These are phyloP conservation scores for Apamea anceps DNA, from an alignment of 2,888 invertebrate genomes.

Conservation along the genomic window DNA sequence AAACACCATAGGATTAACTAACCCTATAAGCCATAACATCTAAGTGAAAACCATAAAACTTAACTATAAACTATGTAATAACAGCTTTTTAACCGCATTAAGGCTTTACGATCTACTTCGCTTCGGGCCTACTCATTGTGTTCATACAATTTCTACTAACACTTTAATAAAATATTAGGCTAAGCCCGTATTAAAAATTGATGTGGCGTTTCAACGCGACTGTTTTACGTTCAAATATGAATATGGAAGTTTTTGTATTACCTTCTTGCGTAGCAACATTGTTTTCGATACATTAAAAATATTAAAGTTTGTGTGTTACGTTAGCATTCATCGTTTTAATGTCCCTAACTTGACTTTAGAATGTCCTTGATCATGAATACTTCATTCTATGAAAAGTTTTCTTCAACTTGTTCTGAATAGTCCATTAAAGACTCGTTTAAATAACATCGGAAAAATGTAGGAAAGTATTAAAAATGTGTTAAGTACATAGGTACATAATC, in stretches of 20 bases:
- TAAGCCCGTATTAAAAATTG: constrained; percentile 54
- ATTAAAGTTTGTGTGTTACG: neutral
- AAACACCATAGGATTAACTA: constrained; percentile 24
- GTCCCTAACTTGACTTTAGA: neutral
- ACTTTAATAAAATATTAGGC: constrained; percentile 57
- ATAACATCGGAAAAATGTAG: neutral
- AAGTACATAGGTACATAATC: neutral
- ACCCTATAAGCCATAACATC: constrained; percentile 23
- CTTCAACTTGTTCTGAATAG: neutral
- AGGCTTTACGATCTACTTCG: constrained; percentile 51
- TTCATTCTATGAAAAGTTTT: neutral
- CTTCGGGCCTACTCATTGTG: constrained; percentile 36
- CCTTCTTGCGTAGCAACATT: neutral
- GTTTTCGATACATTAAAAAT: neutral
- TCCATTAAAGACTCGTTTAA: too few species aligned
- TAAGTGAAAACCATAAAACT: constrained; percentile 58
- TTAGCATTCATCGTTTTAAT: neutral
- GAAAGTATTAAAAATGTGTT: neutral
- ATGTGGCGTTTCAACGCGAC: constrained; percentile 39
- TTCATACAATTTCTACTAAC: constrained; percentile 44
- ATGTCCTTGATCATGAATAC: neutral
- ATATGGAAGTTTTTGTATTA: constrained; percentile 17
- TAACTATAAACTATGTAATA: constrained; percentile 54
- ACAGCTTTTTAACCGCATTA: constrained; percentile 58
- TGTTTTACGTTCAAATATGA: constrained; percentile 19